Evolutionary conservation across 2,113 vertebrate genomes (phyloP).

Genomic region (Seriola aureovittata): DNA sequence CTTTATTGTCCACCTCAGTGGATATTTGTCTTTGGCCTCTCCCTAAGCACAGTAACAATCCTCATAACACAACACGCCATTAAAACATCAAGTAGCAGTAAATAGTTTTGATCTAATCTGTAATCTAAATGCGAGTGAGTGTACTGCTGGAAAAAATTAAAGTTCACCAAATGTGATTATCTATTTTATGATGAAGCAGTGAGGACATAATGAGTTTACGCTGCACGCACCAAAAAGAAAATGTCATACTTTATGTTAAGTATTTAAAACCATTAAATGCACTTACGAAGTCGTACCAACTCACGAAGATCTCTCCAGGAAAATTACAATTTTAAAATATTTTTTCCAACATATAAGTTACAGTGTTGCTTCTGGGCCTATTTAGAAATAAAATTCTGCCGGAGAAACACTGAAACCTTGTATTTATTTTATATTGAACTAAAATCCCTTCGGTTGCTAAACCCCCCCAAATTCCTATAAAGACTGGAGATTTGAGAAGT

Average conservation of each 20-base stretch:
- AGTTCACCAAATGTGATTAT: background rate
- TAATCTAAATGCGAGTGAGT: background rate
- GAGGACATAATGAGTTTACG: background rate
- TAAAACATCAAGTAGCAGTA: no score
- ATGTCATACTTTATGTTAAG: background rate
- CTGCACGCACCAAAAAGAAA: background rate
- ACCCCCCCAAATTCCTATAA: background rate
- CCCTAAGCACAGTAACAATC: no score
- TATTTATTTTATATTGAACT: background rate
- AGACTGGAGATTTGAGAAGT: background rate
- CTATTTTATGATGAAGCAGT: background rate
- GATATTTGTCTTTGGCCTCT: no score
- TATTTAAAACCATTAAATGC: background rate
- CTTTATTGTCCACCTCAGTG: no score
- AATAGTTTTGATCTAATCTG: no score
- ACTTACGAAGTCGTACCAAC: background rate
- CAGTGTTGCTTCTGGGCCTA: no score
- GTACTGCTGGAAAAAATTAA: no score
- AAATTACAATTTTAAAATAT: no score
- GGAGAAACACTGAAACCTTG: background rate
- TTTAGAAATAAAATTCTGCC: background rate
- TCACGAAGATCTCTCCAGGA: background rate
- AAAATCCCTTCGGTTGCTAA: background rate
- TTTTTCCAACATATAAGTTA: no score
- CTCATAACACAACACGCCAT: no score